These are phyloP conservation scores for Cyrtonyx montezumae DNA, from an alignment of 2,113 vertebrate species.

Conservation along the genomic window DNA sequence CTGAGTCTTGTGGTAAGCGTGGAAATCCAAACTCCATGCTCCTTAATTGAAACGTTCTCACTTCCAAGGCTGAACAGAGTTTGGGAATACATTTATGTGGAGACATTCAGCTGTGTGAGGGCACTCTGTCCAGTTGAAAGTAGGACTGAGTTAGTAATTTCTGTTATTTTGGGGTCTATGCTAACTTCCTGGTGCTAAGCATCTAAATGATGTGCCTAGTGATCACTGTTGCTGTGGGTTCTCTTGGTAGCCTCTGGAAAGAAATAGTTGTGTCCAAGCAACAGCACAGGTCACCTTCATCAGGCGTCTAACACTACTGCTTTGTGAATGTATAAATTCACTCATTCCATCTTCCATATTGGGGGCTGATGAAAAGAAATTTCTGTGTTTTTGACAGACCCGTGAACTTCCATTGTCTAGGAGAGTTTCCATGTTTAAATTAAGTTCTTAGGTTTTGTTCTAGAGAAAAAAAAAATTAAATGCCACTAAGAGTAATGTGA, in stretches of 20 bases:
- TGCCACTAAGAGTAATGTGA: not conserved
- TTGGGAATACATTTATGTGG: not conserved
- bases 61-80: not conserved
- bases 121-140: not conserved
- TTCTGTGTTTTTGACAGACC: not conserved
- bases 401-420: not conserved
- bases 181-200: not conserved
- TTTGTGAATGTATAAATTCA: not conserved
- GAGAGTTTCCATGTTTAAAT: not conserved
- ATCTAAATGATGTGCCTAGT: not conserved
- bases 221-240: not conserved
- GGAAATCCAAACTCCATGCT: not conserved
- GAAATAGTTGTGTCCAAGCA: not conserved
- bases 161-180: not conserved
- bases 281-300: not conserved
- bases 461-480: constrained; percentile 2
- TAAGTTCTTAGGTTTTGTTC: not conserved
- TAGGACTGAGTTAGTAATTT: not conserved
- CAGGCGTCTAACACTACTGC: not conserved
- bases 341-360: not conserved
- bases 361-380: no score
- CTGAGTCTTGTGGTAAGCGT: rapidly evolving
- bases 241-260: not conserved
- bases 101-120: not conserved
- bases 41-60: not conserved